phyloP scores from a whole-genome alignment of 2,113 vertebrate genomes.

The Sakesphorus luctuosus region DNA sequence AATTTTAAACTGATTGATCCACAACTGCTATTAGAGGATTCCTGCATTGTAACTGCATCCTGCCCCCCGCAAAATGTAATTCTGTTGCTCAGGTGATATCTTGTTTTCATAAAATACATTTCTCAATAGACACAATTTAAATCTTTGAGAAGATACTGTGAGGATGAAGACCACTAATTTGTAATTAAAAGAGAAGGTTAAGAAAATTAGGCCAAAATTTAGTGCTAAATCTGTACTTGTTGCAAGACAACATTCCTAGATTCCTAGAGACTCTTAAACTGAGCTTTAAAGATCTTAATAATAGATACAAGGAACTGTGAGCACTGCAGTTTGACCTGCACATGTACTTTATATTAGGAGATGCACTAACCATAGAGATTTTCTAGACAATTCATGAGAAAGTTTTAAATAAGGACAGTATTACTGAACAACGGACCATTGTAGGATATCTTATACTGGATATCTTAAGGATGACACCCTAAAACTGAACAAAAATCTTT shows the following conservation, averaged over 20 bases:
- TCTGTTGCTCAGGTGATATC: not conserved
- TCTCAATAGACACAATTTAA: not conserved
- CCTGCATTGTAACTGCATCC: not conserved
- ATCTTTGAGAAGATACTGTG: not conserved
- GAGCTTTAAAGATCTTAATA: not conserved
- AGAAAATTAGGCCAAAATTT: not conserved
- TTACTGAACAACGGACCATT: not conserved
- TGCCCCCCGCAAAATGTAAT: not conserved
- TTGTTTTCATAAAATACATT: not conserved
- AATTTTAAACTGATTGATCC: conserved; percentile 36
- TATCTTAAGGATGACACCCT: not conserved
- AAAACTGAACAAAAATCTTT: not conserved
- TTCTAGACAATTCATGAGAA: not conserved
- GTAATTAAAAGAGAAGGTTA: not conserved
- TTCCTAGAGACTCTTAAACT: not conserved
- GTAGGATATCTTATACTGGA: not conserved
- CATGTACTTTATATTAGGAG: not conserved
- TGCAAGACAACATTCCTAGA: not conserved
- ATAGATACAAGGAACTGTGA: not conserved
- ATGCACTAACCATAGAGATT: not conserved
- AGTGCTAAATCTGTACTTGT: not conserved
- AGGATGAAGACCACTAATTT: not conserved
- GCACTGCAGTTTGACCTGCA: not conserved
- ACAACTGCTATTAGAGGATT: not conserved
- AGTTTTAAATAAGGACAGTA: not conserved